Evolutionary conservation across 2,888 invertebrate species (phyloP).

Genomic region (Eretmocerus hayati): DNA sequence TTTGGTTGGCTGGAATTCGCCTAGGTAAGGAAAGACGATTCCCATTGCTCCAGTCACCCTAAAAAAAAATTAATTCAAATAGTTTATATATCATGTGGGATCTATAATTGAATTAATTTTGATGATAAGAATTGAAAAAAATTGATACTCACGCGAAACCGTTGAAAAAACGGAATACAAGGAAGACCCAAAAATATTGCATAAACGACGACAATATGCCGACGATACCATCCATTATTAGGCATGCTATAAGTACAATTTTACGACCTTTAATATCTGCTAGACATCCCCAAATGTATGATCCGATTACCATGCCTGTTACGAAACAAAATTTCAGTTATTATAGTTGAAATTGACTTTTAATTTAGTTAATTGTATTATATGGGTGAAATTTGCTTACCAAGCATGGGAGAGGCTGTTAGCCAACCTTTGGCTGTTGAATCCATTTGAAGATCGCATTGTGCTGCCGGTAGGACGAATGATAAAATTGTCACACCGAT

Average conservation of each 20-base stretch:
- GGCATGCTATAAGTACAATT: constrained; percentile 63
- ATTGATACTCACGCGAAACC: constrained; percentile 73
- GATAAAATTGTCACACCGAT: constrained; percentile 50
- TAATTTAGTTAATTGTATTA: no score
- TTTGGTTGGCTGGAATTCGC: constrained; percentile 74
- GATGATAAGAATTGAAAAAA: background rate
- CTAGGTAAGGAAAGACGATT: constrained; percentile 73
- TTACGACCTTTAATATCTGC: constrained; percentile 78
- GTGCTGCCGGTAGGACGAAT: constrained; percentile 52
- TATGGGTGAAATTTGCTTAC: constrained; percentile 27
- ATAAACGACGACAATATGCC: constrained; percentile 68
- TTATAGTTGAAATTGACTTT: no score
- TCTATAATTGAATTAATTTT: background rate
- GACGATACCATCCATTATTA: constrained; percentile 66
- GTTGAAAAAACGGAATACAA: constrained; percentile 67
- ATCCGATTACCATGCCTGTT: constrained; percentile 73
- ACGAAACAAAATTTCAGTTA: no score
- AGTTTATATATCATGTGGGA: background rate
- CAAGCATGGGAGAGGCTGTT: constrained; percentile 46
- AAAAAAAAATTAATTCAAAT: no score
- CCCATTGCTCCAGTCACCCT: constrained; percentile 79
- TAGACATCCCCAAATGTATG: constrained; percentile 78
- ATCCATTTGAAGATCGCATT: constrained; percentile 47
- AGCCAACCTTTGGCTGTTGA: constrained; percentile 46
- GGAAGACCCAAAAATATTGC: constrained; percentile 65